These are phyloP conservation scores for Acinonyx jubatus DNA, from an alignment of 2,113 vertebrate genomes.

Conservation along the genomic window DNA sequence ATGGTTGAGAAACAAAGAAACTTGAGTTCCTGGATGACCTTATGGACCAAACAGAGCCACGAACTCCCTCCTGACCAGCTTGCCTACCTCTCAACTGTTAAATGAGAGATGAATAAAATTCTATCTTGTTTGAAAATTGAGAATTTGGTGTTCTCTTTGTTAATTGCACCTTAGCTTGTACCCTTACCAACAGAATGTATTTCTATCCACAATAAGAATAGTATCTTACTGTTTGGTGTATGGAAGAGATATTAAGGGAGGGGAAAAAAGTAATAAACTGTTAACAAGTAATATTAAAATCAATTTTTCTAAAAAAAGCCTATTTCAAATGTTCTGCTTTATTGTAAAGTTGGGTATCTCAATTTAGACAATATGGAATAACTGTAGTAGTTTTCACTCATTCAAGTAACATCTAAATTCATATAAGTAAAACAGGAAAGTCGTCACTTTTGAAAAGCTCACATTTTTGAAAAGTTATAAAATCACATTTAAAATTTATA, in stretches of 20 bases:
- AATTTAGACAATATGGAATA: background rate
- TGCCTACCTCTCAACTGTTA: background rate
- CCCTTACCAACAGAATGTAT: background rate
- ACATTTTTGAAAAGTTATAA: background rate
- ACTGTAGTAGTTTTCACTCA: slow-evolving; percentile 6
- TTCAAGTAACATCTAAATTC: background rate
- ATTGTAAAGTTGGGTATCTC: background rate
- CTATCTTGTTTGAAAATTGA: background rate
- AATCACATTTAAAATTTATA: slow-evolving; percentile 16
- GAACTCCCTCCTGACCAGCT: background rate
- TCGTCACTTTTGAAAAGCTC: background rate
- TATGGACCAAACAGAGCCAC: background rate
- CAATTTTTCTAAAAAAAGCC: background rate
- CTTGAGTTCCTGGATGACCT: background rate
- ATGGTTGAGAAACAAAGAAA: background rate
- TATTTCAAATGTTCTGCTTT: slow-evolving; percentile 20
- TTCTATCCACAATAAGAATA: background rate
- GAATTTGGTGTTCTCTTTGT: background rate
- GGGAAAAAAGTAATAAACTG: background rate
- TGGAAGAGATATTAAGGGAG: background rate
- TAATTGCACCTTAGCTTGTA: background rate
- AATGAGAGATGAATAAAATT: background rate
- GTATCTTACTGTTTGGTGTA: background rate
- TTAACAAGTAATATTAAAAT: background rate
- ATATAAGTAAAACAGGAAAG: background rate